Base-by-base conservation (phyloP, 2,113 vertebrate genomes). In the Astatotilapia flaviijosephi region DNA sequence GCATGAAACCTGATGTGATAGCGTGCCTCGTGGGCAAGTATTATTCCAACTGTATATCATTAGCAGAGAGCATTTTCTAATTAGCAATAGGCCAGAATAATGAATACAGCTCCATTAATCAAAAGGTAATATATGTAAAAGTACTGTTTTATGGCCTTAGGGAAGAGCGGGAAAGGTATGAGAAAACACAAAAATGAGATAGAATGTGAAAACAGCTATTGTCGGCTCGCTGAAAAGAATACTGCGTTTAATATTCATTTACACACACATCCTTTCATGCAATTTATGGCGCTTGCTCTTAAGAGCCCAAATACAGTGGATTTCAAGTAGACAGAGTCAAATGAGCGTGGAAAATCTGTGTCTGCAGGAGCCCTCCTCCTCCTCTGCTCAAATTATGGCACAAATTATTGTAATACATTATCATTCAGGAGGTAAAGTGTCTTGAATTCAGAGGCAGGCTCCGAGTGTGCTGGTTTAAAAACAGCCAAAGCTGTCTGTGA, bases 51-150 rank as follows among this genome's bases (percentile, higher is more conserved):
- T 96, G 95, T 96, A 96, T 97, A 95, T 97, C 96, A 96, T 97
- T 97, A 97, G 93, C 87, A 89, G 88, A 91, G 92, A 95, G 94
- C 94, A 92, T 94, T 96, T 96, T 96, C 96, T 97, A 97, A 97
- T 97, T 97, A 97, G 96, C 95, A 95, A 95, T 91, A 94, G 96
- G 95, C 95, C 94, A 96, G 96, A 97, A 97, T 97, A 97, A 97
- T 97, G 96, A 97, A 96, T 96, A 96, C 95, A 94, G 93, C 96
- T 96, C 95, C 95, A 96, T 97, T 97, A 96, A 97, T 97, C 96
- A 96, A 96, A 97, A 97, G 96, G 96, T 97, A 97, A 97, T 97
- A 96, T 97, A 97, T 97, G 96, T 97, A 96, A 97, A 97, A 95
- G 96, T 93, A 96, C 93, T 95, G 93, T 94, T 96, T 95, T 94